Evolutionary conservation across 2,888 invertebrate genomes (phyloP).

Genomic region (Macropis europaea): DNA sequence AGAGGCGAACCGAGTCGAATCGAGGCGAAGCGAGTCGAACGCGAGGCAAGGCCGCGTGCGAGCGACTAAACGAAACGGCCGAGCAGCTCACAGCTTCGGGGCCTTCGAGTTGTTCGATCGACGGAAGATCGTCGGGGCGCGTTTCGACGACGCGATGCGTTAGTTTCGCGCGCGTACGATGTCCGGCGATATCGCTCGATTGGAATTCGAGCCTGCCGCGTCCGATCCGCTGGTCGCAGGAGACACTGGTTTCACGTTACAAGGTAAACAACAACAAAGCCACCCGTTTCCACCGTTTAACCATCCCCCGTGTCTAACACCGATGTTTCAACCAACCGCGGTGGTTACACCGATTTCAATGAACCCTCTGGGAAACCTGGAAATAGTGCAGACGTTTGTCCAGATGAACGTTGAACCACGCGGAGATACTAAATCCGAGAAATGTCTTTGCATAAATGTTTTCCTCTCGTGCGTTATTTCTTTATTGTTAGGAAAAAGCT

Average conservation of each 20-base stretch:
- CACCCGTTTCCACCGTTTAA: neutral
- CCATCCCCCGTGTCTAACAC: no score
- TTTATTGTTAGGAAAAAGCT: no score
- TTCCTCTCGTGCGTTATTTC: no score
- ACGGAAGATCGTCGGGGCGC: neutral
- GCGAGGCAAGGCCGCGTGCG: constrained; percentile 14
- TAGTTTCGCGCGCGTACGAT: constrained; percentile 45
- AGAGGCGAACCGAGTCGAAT: constrained; percentile 1
- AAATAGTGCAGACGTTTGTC: no score
- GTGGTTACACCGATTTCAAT: no score
- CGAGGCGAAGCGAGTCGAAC: neutral
- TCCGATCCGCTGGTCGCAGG: constrained; percentile 37
- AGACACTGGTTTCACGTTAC: constrained; percentile 20
- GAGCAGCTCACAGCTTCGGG: no score
- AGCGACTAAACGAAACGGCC: no score
- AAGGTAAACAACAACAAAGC: constrained; percentile 20
- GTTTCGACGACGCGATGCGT: constrained; percentile 33
- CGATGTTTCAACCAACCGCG: neutral
- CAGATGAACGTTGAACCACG: no score
- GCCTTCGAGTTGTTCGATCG: neutral
- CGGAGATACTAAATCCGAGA: no score
- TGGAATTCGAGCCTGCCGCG: constrained; percentile 42
- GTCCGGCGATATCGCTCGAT: constrained; percentile 48
- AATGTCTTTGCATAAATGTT: no score
- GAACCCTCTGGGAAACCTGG: no score